Percentiles rank a stretch among this genome's conserved stretches.
These are phyloP conservation scores for Acanthurus tractus DNA, from an alignment of 2,797 vertebrate species.

Conservation along the genomic window DNA sequence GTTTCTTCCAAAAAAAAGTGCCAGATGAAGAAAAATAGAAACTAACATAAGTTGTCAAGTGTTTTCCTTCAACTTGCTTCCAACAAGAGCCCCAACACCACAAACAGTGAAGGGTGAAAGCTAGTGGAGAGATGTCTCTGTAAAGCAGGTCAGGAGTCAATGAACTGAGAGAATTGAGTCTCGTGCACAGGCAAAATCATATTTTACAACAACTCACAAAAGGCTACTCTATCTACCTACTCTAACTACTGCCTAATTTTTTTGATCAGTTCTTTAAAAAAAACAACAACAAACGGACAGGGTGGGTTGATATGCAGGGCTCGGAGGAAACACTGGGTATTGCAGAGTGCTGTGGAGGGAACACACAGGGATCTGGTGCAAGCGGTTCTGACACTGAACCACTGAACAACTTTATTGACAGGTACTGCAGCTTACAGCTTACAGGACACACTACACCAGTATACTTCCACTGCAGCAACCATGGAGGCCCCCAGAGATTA, in stretches of 20 bases:
- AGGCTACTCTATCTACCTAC: too few relatives aligned
- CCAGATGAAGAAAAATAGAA: constrained; percentile 4
- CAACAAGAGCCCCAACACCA: constrained; percentile 27
- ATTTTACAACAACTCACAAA: constrained; percentile 21
- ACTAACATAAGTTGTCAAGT: constrained; percentile 25
- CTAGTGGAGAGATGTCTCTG: not conserved
- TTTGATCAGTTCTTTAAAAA: not conserved
- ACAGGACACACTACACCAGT: constrained; percentile 84
- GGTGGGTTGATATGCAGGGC: constrained; percentile 30
- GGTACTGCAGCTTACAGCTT: constrained; percentile 85
- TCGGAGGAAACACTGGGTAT: constrained; percentile 60
- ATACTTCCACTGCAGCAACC: constrained; percentile 77
- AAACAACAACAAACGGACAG: constrained; percentile 14
- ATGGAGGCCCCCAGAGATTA: constrained; percentile 62
- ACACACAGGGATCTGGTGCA: constrained; percentile 85
- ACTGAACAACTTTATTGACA: constrained; percentile 86
- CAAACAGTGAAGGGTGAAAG: constrained; percentile 19
- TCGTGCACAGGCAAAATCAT: constrained; percentile 12
- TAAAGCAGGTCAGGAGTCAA: constrained; percentile 4
- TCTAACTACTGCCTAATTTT: constrained; percentile 8
- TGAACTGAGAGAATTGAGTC: not conserved
- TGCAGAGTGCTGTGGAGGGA: constrained; percentile 80
- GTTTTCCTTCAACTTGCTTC: constrained; percentile 34
- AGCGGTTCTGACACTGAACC: constrained; percentile 81
- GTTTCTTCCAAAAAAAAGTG: not conserved